Percentiles rank a stretch among this genome's conserved stretches.
These are phyloP conservation scores for Brachionus paranguensis DNA, from an alignment of 1,140 invertebrate species.

Conservation along the genomic window DNA sequence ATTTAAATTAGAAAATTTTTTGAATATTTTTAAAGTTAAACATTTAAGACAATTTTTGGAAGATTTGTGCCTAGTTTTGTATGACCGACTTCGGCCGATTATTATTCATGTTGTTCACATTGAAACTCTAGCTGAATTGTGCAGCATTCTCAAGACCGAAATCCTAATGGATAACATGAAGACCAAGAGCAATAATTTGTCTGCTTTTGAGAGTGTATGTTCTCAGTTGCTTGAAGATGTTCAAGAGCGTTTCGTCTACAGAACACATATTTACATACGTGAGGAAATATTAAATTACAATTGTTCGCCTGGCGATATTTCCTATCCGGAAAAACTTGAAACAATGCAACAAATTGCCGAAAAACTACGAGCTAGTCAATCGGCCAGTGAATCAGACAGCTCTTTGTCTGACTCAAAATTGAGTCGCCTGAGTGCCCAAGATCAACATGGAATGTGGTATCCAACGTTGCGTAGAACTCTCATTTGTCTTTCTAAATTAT, in stretches of 20 bases:
- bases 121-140: constrained; percentile 92
- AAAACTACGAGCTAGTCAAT: constrained; percentile 3
- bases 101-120: constrained; percentile 95
- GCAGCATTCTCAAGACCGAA: constrained; percentile 81
- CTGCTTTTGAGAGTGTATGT: constrained; percentile 75
- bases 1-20: no score
- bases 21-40: constrained; percentile 41
- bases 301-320: constrained; percentile 85
- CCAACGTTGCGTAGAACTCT: constrained; percentile 87
- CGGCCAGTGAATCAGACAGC: not conserved
- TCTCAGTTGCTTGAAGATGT: constrained; percentile 86
- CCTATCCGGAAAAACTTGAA: constrained; percentile 90
- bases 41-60: constrained; percentile 64
- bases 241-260: constrained; percentile 89
- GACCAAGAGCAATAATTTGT: constrained; percentile 62
- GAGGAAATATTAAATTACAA: constrained; percentile 75
- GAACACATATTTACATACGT: constrained; percentile 85
- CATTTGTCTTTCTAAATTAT: constrained; percentile 86
- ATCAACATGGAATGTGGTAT: constrained; percentile 99
- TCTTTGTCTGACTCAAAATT: not conserved
- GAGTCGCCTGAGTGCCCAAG: constrained; percentile 61
- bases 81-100: constrained; percentile 85
- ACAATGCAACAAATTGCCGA: constrained; percentile 68
- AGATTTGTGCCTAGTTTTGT: constrained; percentile 76
- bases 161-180: constrained; percentile 88